Evolutionary conservation across 2,797 vertebrate species (phyloP).

Genomic region (Lepilemur ruficaudatus): DNA sequence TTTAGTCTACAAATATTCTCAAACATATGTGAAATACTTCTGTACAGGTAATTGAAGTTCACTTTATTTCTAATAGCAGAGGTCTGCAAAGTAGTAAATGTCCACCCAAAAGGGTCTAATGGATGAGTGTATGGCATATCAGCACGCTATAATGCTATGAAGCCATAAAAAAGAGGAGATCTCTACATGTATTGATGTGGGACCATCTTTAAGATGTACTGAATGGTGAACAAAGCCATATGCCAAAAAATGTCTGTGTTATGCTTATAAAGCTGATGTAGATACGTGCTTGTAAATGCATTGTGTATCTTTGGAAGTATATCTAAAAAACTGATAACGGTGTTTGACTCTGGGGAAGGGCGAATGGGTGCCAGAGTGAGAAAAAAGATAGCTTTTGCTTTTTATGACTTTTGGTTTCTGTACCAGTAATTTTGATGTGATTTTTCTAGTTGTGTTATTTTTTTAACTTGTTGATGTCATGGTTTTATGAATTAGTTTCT

Average conservation of each 20-base stretch:
- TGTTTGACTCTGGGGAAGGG: not conserved
- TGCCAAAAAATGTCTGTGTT: not conserved
- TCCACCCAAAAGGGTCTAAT: not conserved
- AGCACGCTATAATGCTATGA: not conserved
- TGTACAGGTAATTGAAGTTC: not conserved
- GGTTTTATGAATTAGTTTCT: slow-evolving; percentile 20
- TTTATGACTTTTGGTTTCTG: not conserved
- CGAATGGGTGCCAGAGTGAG: not conserved
- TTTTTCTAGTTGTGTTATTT: not conserved
- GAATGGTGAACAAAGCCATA: not conserved
- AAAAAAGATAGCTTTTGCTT: not conserved
- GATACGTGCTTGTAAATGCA: not conserved
- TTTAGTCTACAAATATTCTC: not conserved
- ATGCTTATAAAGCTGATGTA: not conserved
- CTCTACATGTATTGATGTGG: not conserved
- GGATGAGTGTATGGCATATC: not conserved
- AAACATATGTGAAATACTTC: not conserved
- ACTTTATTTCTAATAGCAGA: not conserved
- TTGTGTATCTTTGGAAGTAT: not conserved
- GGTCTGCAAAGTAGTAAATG: not conserved
- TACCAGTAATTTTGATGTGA: not conserved
- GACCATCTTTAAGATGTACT: not conserved
- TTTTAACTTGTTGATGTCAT: not conserved
- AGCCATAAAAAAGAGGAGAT: not conserved
- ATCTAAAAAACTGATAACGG: not conserved